Evolutionary conservation across 1,140 invertebrate species (phyloP).

Genomic region (Centruroides sculpturatus): DNA sequence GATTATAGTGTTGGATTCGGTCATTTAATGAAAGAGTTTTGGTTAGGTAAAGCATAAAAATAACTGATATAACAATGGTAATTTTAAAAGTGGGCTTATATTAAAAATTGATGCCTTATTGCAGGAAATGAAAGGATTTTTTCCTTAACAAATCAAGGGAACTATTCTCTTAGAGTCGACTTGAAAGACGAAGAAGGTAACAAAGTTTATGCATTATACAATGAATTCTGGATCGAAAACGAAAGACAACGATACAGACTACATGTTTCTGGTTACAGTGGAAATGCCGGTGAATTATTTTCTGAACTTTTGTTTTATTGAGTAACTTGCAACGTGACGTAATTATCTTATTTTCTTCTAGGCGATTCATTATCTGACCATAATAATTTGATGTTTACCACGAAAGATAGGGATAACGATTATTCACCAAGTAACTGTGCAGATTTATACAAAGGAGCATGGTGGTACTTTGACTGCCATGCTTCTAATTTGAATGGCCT

Average conservation of each 20-base stretch:
- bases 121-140: constrained; percentile 5
- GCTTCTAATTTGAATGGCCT: constrained; percentile 83
- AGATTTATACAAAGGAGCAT: constrained; percentile 32
- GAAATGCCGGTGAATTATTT: background rate
- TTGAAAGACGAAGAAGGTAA: background rate
- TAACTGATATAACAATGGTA: background rate
- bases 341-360: no score
- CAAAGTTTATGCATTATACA: background rate
- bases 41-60: constrained; percentile 27
- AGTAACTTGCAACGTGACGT: no score
- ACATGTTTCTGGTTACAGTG: background rate
- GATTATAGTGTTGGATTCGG: constrained; percentile 35
- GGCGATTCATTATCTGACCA: constrained; percentile 25
- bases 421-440: constrained; percentile 49
- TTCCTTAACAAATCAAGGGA: constrained; percentile 5
- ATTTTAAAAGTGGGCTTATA: background rate
- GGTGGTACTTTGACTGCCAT: constrained; percentile 59
- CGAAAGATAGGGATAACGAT: constrained; percentile 54
- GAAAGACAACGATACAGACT: background rate
- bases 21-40: constrained; percentile 28
- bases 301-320: no score
- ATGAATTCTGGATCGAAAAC: constrained; percentile 4
- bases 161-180: constrained; percentile 2
- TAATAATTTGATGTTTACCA: constrained; percentile 52
- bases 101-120: background rate